phyloP scores from a whole-genome alignment of 1,140 invertebrate genomes.

The Daktulosphaira vitifoliae region DNA sequence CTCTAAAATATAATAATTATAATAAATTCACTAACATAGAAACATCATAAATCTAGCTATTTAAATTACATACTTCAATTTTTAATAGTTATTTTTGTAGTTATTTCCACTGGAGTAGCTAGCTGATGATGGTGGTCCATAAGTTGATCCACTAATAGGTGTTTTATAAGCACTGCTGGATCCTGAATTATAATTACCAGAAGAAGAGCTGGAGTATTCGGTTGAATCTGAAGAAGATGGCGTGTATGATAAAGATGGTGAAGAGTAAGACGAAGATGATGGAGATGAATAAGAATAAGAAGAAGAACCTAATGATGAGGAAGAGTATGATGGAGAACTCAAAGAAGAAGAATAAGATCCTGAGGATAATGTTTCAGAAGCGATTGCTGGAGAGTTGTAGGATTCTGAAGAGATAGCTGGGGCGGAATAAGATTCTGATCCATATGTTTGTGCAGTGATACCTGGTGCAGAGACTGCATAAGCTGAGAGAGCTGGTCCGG shows the following conservation, averaged over 20 bases:
- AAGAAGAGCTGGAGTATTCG: neutral
- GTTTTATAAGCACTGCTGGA: no score
- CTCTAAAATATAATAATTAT: no score
- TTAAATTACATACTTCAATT: no score
- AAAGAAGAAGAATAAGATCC: neutral
- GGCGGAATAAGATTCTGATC: neutral
- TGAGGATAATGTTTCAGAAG: neutral
- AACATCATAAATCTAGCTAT: no score
- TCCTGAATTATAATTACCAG: neutral
- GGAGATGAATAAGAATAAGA: neutral
- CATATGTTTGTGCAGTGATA: neutral
- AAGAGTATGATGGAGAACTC: constrained; percentile 1
- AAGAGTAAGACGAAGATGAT: neutral
- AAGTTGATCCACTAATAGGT: neutral
- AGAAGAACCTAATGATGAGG: neutral
- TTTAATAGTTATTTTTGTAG: no score
- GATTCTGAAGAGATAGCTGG: neutral
- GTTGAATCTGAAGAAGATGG: neutral
- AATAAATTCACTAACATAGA: no score
- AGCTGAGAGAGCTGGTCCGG: neutral
- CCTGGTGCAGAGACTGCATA: neutral
- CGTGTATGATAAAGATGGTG: neutral
- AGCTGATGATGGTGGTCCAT: constrained; percentile 7
- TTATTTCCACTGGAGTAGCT: neutral
- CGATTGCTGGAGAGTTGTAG: neutral